These are phyloP conservation scores for Ooceraea biroi DNA, from an alignment of 1,140 invertebrate genomes.

Conservation along the genomic window DNA sequence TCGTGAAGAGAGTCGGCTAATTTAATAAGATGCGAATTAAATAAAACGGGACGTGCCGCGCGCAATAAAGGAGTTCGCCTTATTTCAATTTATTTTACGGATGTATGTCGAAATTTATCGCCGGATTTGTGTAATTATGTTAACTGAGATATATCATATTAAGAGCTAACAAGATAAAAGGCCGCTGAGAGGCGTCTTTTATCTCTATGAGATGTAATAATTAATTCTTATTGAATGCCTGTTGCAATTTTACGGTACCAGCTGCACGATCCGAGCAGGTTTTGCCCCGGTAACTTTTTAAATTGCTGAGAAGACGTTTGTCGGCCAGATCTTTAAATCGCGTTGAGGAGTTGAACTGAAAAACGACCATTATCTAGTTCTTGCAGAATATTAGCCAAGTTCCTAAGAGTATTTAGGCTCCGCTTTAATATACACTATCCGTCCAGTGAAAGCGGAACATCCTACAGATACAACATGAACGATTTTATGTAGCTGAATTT, in stretches of 20 bases:
- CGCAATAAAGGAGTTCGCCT: neutral
- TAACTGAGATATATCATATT: slow-evolving; percentile 25
- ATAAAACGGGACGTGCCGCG: slow-evolving; percentile 27
- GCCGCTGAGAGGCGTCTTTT: neutral
- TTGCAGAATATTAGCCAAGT: slow-evolving; percentile 6
- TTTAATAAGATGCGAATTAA: slow-evolving; percentile 56
- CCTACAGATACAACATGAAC: slow-evolving; percentile 18
- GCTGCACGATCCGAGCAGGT: neutral
- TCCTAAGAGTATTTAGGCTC: slow-evolving; percentile 5
- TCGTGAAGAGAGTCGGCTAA: slow-evolving; percentile 9
- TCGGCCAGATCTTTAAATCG: neutral
- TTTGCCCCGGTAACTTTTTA: neutral
- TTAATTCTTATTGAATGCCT: slow-evolving; percentile 8
- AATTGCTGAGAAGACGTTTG: neutral
- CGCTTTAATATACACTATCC: slow-evolving; percentile 21
- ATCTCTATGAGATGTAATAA: neutral
- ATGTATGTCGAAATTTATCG: slow-evolving; percentile 30
- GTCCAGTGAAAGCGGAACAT: slow-evolving; percentile 58
- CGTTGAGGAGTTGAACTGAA: neutral
- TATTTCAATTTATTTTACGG: slow-evolving; percentile 32
- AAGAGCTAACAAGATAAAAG: slow-evolving; percentile 20
- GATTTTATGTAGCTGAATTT: slow-evolving; percentile 22
- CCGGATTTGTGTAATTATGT: neutral
- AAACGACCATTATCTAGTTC: neutral
- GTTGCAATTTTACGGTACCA: slow-evolving; percentile 16